These are phyloP conservation scores for Parapsyche elsis DNA, from an alignment of 1,140 invertebrate genomes.

Conservation along the genomic window DNA sequence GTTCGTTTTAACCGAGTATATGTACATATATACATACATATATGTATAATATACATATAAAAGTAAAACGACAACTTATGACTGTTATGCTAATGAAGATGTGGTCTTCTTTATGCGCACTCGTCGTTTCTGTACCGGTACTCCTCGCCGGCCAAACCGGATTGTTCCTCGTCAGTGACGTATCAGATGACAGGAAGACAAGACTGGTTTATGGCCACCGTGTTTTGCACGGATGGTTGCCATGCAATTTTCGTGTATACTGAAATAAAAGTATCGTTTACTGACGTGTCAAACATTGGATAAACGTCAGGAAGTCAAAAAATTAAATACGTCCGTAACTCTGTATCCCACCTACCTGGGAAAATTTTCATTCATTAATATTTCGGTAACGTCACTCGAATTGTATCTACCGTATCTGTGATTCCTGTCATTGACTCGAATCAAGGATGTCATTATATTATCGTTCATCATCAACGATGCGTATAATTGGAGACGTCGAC, in stretches of 20 bases:
- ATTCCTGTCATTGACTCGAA: conserved; percentile 3
- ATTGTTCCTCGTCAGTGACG: neutral
- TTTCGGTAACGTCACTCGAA: neutral
- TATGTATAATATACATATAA: neutral
- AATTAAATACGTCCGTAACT: too few species aligned
- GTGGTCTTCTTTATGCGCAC: neutral
- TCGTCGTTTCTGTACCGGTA: neutral
- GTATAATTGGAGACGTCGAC: neutral
- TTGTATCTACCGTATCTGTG: neutral
- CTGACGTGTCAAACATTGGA: too few species aligned
- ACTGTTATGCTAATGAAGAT: conserved; percentile 49
- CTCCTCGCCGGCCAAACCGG: neutral
- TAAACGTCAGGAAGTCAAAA: too few species aligned
- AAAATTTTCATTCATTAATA: neutral
- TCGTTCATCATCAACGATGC: conserved; percentile 4
- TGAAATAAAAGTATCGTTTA: too few species aligned
- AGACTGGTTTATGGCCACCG: neutral
- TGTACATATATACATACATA: too few species aligned
- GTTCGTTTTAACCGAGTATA: neutral
- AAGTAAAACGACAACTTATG: conserved; percentile 30
- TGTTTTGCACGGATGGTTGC: neutral
- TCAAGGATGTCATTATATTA: conserved; percentile 1
- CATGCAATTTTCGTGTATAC: too few species aligned
- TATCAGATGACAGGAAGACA: conserved; percentile 7
- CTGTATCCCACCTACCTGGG: neutral